These are phyloP conservation scores for Fissipunctia ypsillon DNA, from an alignment of 2,888 invertebrate genomes.

Conservation along the genomic window DNA sequence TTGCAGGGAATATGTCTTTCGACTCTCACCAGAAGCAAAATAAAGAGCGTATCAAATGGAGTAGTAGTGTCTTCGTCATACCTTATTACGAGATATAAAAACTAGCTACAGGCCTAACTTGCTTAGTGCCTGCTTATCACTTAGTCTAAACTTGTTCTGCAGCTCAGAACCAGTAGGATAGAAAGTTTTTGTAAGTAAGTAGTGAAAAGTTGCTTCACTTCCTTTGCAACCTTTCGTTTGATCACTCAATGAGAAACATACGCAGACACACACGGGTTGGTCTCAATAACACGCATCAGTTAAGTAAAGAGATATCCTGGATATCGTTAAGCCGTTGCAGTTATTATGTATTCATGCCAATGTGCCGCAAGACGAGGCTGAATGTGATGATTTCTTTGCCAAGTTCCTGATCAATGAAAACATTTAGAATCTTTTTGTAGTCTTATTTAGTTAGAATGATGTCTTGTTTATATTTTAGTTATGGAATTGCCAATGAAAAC, in stretches of 20 bases:
- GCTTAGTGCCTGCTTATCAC: constrained; percentile 5
- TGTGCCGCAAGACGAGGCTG: constrained; percentile 40
- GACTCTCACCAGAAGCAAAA: background rate
- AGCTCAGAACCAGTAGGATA: constrained; percentile 32
- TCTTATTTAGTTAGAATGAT: constrained; percentile 12
- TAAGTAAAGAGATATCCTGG: constrained; percentile 38
- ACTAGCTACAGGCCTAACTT: background rate
- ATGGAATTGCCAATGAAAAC: constrained; percentile 53
- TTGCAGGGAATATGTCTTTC: background rate
- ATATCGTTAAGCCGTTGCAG: constrained; percentile 31
- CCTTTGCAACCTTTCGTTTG: constrained; percentile 1
- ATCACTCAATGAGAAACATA: background rate
- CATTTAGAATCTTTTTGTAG: constrained; percentile 17
- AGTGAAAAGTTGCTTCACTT: constrained; percentile 42
- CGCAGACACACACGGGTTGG: background rate
- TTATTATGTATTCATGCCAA: constrained; percentile 50
- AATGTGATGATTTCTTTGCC: constrained; percentile 58
- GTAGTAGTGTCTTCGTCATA: background rate
- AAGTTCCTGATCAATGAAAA: constrained; percentile 59
- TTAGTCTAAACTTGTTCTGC: constrained; percentile 41
- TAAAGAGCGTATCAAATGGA: background rate
- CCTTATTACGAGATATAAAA: background rate
- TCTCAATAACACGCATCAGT: constrained; percentile 1
- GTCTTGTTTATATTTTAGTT: constrained; percentile 32
- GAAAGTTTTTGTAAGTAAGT: constrained; percentile 49